Evolutionary conservation across 2,113 vertebrate species (phyloP), one percentile per base, ranked within the genome.

Genomic region (Crocuta crocuta): DNA sequence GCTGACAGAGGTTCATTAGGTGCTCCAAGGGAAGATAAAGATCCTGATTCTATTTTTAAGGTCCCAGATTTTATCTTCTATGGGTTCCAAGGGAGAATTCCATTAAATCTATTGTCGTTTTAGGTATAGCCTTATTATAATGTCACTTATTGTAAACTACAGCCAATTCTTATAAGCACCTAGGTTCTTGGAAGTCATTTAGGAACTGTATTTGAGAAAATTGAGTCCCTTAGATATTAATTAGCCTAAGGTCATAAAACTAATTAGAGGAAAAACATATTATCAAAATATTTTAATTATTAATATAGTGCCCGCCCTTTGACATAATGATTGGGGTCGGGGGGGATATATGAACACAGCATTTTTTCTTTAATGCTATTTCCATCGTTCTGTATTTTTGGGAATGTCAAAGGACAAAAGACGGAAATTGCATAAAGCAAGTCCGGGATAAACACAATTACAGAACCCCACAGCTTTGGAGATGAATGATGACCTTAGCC

Each of bases 201-300:
- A 79, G 35, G 31, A 95, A 17, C 31, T 82, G 4, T 81, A 55
- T 58, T 87, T 89, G 21, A 93, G 45, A 87, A 93, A 94, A 94
- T 5, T 39, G 79, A 74, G 26, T 48, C 33, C 23, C 13, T 89
- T 91, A 78, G 65, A 65, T 26, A 53, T 39, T 81, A 23, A 78
- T 86, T 92, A 94, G 61, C 58, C 71, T 71, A 58, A 89, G 24
- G 2, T 80, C 21, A 65, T 85, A 81, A 93, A 45, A 91, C 35
- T 73, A 79, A 53, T n/a, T 76, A 24, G 21, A 15, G 21, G 2
- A 24, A 68, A 68, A 63, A 26, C 23, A 71, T 61, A 33, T 35
- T 50, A 55, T 45, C 5, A 73, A 7, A 79, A 45, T 91, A 89
- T 82, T 85, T n/a, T 81, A 43, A 43, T 92, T 6, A 35, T 48